These are phyloP conservation scores for rat (Rattus norvegicus) DNA, from an alignment of 2,113 vertebrate species.

Conservation along the genomic window GRCr8 NC_086020.1:174442001-174442500, in stretches of 20 bases:
- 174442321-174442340: slow-evolving; percentile 15
- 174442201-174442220: slow-evolving; percentile 11
- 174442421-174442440: slow-evolving; percentile 39
- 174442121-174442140: slow-evolving; percentile 12
- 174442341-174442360: neutral
- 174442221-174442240: neutral
- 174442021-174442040: slow-evolving; percentile 10
- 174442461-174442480: neutral
- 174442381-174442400: slow-evolving; percentile 12
- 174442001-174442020: neutral
- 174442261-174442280: neutral
- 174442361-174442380: slow-evolving; percentile 2
- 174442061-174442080: neutral
- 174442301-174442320: neutral
- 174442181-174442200: neutral
- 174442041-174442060: slow-evolving; percentile 38
- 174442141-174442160: slow-evolving; percentile 45
- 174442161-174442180: slow-evolving; percentile 35
- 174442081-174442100: slow-evolving; percentile 63
- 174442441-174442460: neutral
- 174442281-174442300: slow-evolving; percentile 50
- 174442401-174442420: slow-evolving; percentile 1
- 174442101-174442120: slow-evolving; percentile 47
- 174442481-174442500: neutral
- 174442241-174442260: slow-evolving; percentile 32